Percentiles rank a stretch among this genome's conserved stretches.
phyloP scores from a whole-genome alignment of 2,113 vertebrate genomes.

The Eolophus roseicapilla region DNA sequence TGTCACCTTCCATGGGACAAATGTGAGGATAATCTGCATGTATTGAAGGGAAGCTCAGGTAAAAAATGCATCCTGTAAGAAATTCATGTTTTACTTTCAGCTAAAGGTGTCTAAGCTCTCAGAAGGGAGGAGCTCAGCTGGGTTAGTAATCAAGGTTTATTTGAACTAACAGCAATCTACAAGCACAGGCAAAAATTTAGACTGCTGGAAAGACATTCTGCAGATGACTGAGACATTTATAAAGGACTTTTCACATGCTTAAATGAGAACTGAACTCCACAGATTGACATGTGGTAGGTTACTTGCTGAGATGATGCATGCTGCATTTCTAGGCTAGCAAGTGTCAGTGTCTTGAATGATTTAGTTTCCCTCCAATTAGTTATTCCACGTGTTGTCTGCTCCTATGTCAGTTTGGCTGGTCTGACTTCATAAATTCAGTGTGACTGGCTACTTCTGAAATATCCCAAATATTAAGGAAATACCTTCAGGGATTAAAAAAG shows the following conservation, averaged over 20 bases:
- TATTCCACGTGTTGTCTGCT: background rate
- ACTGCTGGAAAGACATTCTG: background rate
- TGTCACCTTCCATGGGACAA: background rate
- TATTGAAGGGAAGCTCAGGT: background rate
- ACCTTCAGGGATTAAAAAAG: background rate
- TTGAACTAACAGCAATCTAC: background rate
- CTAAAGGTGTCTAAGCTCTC: background rate
- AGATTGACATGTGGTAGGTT: background rate
- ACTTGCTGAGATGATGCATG: background rate
- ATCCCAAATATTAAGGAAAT: background rate
- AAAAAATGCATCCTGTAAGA: fast-evolving
- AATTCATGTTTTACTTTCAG: background rate
- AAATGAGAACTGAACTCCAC: background rate
- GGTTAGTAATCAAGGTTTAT: background rate
- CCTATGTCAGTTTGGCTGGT: background rate
- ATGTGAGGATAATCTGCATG: fast-evolving
- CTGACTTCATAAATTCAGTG: background rate
- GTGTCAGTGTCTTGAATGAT: background rate
- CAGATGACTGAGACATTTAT: background rate
- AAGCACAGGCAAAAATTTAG: background rate
- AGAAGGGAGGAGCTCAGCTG: background rate
- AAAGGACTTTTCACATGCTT: background rate
- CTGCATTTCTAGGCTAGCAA: background rate
- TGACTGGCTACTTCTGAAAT: background rate
- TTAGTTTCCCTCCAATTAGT: background rate